These are phyloP conservation scores for Hirtodrosophila cameraria DNA, from an alignment of 2,888 invertebrate species.

Conservation along the genomic window DNA sequence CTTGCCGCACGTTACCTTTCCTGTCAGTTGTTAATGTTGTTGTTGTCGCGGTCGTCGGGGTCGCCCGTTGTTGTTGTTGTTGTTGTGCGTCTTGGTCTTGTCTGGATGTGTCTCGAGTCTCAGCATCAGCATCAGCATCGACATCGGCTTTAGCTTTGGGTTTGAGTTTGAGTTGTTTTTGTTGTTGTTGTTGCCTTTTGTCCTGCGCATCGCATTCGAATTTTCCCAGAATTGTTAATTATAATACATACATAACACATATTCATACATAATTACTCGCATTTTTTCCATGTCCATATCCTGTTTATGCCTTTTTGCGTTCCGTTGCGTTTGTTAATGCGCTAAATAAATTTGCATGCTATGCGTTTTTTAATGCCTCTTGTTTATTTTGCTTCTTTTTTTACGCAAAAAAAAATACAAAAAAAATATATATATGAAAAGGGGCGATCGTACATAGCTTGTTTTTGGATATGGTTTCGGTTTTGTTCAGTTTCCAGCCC, in stretches of 20 bases:
- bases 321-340: slow-evolving; percentile 66
- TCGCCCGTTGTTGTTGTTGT: slow-evolving; percentile 36
- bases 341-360: slow-evolving; percentile 76
- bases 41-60: slow-evolving; percentile 54
- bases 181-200: slow-evolving; percentile 57
- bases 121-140: slow-evolving; percentile 28
- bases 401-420: slow-evolving; percentile 19
- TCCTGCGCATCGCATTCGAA: slow-evolving; percentile 78
- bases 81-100: slow-evolving; percentile 58
- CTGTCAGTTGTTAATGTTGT: slow-evolving; percentile 45
- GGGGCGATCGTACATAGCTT: slow-evolving; percentile 15
- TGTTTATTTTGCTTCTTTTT: slow-evolving; percentile 57
- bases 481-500: background rate
- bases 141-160: slow-evolving; percentile 31
- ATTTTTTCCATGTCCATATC: slow-evolving; percentile 67
- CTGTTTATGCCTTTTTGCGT: slow-evolving; percentile 63
- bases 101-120: slow-evolving; percentile 38
- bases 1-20: slow-evolving; percentile 48
- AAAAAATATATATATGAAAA: slow-evolving; percentile 1
- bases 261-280: slow-evolving; percentile 74
- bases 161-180: slow-evolving; percentile 18
- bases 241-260: slow-evolving; percentile 77
- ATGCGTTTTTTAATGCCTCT: slow-evolving; percentile 58
- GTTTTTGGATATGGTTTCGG: slow-evolving; percentile 12
- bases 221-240: slow-evolving; percentile 83